Base-by-base conservation (phyloP, 2,113 vertebrate genomes). In the Rallus limicola region DNA sequence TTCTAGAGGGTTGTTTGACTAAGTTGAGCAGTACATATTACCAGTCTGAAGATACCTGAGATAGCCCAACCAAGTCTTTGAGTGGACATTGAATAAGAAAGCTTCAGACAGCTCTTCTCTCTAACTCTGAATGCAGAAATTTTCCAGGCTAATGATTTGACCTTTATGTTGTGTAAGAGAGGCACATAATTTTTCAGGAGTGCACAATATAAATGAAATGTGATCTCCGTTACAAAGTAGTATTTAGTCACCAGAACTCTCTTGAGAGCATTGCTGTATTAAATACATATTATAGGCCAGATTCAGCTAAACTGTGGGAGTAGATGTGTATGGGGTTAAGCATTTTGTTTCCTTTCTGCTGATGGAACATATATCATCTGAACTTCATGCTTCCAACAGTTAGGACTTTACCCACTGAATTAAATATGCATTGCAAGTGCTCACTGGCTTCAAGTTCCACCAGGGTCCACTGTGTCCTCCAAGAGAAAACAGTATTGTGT, bases 131-230 rank as follows among this genome's bases (percentile, higher is more conserved):
- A 92, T 78, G 71, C 58, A 86, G 88, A 72, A 81, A 62, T 88
- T 91, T 93, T 71, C 83, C 82, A 88, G 86, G 80, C 86, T 96
- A 86, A 90, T 59, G 88, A 92, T 83, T 91, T 96, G 86, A 95
- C 90, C 92, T 94, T 93, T 91, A 44, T 79, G 68, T 86, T 93
- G 81, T 75, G 31, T 56, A 78, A 56, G 62, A 84, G 77, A 82
- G 84, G 76, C 69, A 60, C 48, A 72, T 93, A 83, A 82, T 90
- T 93, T 96, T 92, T 94, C 93, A 91, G 48, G 69, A 96, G 82
- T 36, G 58, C 80, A 82, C 83, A 62, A 19, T 69, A 71, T 53
- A 82, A 86, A 88, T 92, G 92, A 93, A 90, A 88, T 60, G 76
- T 83, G 86, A 69, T 86, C 79, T 85, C 60, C 79, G 91, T 78